Evolutionary conservation across 1,140 invertebrate genomes (phyloP).

Genomic region (Euglossa dilemma): DNA sequence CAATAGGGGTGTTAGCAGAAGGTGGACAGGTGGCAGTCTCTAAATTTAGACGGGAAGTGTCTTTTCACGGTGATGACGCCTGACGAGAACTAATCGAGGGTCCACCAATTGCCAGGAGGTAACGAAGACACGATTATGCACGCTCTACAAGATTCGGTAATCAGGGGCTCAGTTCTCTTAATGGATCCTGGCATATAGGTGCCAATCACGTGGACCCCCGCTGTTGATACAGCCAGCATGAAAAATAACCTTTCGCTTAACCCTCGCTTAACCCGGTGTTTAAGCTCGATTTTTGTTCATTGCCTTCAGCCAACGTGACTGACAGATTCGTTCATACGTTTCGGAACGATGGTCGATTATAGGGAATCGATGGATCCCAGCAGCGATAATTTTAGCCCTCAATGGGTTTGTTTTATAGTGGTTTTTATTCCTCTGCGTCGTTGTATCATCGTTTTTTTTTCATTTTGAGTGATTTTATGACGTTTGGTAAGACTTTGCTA

Average conservation of each 20-base stretch:
- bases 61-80: conserved; percentile 62
- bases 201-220: conserved; percentile 56
- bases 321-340: background rate
- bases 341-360: background rate
- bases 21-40: conserved; percentile 58
- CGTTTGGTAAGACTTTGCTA: too few species aligned
- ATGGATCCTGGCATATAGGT: conserved; percentile 66
- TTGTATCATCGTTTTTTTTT: too few species aligned
- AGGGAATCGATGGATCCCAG: too few species aligned
- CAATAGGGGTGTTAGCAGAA: conserved; percentile 32
- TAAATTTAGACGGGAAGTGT: conserved; percentile 70
- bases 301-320: background rate
- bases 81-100: conserved; percentile 73
- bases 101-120: conserved; percentile 27
- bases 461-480: too few species aligned
- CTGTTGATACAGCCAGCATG: conserved; percentile 27
- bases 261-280: conserved; percentile 10
- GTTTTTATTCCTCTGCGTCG: too few species aligned
- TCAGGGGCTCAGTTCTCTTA: conserved; percentile 64
- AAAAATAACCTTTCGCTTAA: conserved; percentile 31
- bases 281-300: background rate
- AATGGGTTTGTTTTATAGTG: too few species aligned
- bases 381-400: too few species aligned
- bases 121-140: conserved; percentile 76
- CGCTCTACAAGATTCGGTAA: conserved; percentile 69